These are phyloP conservation scores for Leucophenga maculata DNA, from an alignment of 2,888 invertebrate genomes.

Conservation along the genomic window DNA sequence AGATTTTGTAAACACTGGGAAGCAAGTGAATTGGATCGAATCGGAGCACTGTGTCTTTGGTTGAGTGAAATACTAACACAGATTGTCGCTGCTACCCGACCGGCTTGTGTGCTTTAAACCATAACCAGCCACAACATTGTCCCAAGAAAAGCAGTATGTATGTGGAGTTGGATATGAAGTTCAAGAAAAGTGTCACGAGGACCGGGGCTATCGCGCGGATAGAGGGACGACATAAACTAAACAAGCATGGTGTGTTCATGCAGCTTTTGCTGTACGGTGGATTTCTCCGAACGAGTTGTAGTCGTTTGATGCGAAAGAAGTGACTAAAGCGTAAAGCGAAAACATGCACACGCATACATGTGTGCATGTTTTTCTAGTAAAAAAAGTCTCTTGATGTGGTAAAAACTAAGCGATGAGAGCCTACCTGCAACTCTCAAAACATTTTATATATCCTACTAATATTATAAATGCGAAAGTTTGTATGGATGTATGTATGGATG, in stretches of 20 bases:
- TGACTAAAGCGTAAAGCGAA: background rate
- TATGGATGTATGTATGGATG: too few species aligned
- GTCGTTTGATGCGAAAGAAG: background rate
- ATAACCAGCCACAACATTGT: conserved; percentile 36
- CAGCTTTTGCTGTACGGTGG: conserved; percentile 21
- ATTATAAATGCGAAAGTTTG: too few species aligned
- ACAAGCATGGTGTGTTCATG: background rate
- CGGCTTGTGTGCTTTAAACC: conserved; percentile 31
- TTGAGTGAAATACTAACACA: background rate
- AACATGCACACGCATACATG: background rate
- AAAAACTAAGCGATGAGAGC: too few species aligned
- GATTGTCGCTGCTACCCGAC: background rate
- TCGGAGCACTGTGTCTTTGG: background rate
- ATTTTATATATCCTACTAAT: too few species aligned
- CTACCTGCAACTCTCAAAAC: too few species aligned
- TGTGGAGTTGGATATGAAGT: conserved; percentile 19
- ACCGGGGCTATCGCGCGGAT: background rate
- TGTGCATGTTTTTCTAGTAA: too few species aligned
- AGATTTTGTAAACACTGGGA: background rate
- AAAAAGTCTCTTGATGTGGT: too few species aligned
- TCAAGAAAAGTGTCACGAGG: conserved; percentile 22
- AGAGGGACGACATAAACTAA: too few species aligned
- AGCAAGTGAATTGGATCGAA: conserved; percentile 13
- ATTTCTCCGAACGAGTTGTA: conserved; percentile 35
- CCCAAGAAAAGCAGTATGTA: background rate